Conservation (phyloP, 2,113 vertebrate species). For the Alethe diademata region DNA sequence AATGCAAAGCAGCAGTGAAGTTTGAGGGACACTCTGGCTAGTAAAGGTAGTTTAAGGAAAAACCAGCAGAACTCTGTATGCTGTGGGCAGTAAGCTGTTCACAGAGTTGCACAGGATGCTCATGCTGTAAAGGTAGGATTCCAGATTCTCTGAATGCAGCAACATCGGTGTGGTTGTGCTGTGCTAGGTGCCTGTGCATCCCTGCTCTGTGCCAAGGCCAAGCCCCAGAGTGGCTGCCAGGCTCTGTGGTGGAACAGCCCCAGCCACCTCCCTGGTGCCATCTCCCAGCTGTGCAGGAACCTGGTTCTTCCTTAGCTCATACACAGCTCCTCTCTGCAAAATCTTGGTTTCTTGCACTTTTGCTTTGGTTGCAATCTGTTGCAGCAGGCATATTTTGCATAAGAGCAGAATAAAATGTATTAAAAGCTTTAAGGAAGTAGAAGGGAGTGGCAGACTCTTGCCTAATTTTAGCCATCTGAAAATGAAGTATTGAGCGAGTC, state of each 20-base stretch:
- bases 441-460: not conserved
- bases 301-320: not conserved
- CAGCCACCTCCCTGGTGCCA: not conserved
- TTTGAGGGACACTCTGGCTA: not conserved
- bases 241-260: not conserved
- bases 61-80: not conserved
- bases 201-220: not conserved
- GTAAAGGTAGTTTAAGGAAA: not conserved
- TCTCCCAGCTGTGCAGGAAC: not conserved
- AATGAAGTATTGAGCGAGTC: not conserved
- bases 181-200: not conserved
- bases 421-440: not conserved
- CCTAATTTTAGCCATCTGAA: not conserved
- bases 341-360: not conserved
- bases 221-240: fast-evolving
- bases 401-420: not conserved
- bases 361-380: not conserved
- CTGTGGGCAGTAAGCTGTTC: not conserved
- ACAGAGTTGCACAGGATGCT: not conserved
- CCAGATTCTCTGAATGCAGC: not conserved
- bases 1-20: not conserved
- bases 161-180: not conserved
- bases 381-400: not conserved
- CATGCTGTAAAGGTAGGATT: not conserved
- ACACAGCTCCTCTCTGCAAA: not conserved